Percentiles rank a stretch among this genome's conserved stretches.
These are phyloP conservation scores for Zaprionus bogoriensis DNA, from an alignment of 2,888 invertebrate species.

Conservation along the genomic window DNA sequence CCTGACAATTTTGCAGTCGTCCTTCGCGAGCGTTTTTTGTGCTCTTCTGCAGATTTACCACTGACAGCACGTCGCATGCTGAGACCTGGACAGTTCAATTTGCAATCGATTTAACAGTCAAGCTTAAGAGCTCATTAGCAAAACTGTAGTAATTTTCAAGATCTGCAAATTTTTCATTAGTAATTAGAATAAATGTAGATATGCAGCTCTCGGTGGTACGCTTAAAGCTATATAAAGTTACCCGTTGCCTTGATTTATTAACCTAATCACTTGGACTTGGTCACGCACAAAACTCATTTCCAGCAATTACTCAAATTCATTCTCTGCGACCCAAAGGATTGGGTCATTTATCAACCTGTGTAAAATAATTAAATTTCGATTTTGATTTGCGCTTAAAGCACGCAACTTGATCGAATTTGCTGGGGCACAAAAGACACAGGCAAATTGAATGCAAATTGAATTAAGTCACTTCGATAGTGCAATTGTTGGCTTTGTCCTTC, in stretches of 20 bases:
- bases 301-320: constrained; percentile 12
- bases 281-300: constrained; percentile 5
- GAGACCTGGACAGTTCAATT: constrained; percentile 33
- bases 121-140: neutral
- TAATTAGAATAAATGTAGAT: too few relatives aligned
- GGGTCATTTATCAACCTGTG: neutral
- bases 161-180: too few relatives aligned
- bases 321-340: too few relatives aligned
- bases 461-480: constrained; percentile 18
- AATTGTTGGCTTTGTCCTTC: constrained; percentile 19
- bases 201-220: too few relatives aligned
- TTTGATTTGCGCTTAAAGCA: constrained; percentile 9
- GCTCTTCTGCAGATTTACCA: constrained; percentile 46
- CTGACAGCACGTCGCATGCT: constrained; percentile 22
- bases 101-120: neutral
- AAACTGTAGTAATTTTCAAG: too few relatives aligned
- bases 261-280: neutral
- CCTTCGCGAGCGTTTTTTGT: constrained; percentile 29
- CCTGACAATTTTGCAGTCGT: constrained; percentile 52
- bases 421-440: constrained; percentile 33
- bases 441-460: constrained; percentile 39
- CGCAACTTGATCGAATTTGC: constrained; percentile 1
- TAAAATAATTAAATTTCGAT: constrained; percentile 20
- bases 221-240: too few relatives aligned
- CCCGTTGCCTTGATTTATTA: neutral